Conservation (phyloP, 2,888 invertebrate genomes). For the Piscicola geometra region DNA sequence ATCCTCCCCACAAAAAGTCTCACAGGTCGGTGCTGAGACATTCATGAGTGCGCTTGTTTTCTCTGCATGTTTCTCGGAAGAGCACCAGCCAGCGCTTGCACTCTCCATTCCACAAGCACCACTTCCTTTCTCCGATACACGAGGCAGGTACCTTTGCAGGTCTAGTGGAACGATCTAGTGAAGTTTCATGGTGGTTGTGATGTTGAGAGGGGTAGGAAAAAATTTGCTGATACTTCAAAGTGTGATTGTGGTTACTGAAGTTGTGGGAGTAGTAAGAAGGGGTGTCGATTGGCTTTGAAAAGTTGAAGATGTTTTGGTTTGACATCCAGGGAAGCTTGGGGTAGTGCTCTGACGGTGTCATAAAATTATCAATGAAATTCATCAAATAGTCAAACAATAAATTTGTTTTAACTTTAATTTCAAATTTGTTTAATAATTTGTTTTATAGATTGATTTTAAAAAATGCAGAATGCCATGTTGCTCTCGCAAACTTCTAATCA, state of each 20-base stretch:
- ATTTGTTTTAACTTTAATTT: too few species aligned
- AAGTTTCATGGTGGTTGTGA: constrained; percentile 5
- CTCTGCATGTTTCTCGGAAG: constrained; percentile 31
- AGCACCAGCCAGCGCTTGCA: constrained; percentile 27
- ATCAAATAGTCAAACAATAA: too few species aligned
- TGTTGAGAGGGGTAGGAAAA: constrained; percentile 7
- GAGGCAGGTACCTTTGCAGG: constrained; percentile 14
- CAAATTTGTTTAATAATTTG: too few species aligned
- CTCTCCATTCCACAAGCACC: constrained; percentile 29
- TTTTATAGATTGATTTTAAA: too few species aligned
- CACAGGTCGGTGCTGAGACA: constrained; percentile 37
- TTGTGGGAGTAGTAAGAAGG: background rate
- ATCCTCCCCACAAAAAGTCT: too few species aligned
- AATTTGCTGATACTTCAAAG: background rate
- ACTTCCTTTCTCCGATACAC: constrained; percentile 36
- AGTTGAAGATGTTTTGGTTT: background rate
- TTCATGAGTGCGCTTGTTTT: constrained; percentile 35
- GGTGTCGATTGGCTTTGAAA: background rate
- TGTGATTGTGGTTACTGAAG: background rate
- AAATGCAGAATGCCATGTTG: too few species aligned
- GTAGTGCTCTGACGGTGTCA: background rate
- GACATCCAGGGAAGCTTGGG: constrained; percentile 13
- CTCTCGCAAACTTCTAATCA: too few species aligned
- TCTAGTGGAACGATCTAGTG: constrained; percentile 6
- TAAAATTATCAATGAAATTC: too few species aligned